Evolutionary conservation across 2,888 invertebrate genomes (phyloP), one percentile per base, ranked within the genome.

Genomic region (Thysanoteuthis rhombus): DNA sequence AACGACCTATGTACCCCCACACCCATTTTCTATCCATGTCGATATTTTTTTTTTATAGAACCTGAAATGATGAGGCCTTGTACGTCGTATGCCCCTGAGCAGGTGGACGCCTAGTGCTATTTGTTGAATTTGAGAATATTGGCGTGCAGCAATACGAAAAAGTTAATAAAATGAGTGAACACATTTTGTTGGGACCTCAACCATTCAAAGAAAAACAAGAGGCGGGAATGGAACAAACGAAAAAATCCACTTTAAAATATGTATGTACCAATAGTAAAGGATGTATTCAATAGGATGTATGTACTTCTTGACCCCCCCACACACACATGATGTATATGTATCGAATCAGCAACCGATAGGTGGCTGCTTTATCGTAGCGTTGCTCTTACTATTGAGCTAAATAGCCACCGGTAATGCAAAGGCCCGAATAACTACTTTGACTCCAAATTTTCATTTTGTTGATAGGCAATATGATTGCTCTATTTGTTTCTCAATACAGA

Each of bases 131-230:
- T 19, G 75, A n/a, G n/a, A 75, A 75, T 75, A 75, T 75, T 75
- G n/a, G 75, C 32, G 75, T n/a, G 75, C n/a, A n/a, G 75, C 75
- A 75, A 75, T 75, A 12, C 75, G 75, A 75, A n/a, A 75, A 75
- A 75, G 75, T 75, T 75, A 75, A 75, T 75, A 75, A 75, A 75
- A 75, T n/a, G 75, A 75, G 75, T 75, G n/a, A 75, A n/a, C 75
- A 75, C n/a, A 12, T 75, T 75, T 75, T 75, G 75, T 2, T 12
- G 75, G 75, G 75, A 75, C 2, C 16, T 75, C n/a, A n/a, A n/a
- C 16, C 16, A 16, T n/a, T 75, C n/a, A 75, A 75, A n/a, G 16
- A 75, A 12, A 75, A 75, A 75, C 75, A 75, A 75, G 12, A 52
- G n/a, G n/a, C 0, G n/a, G 16, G n/a, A 75, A n/a, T n/a, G 22